Conservation (phyloP, 37 sponge, comb jelly and placozoan genomes). For the Halisarca cf. caerulea region DNA sequence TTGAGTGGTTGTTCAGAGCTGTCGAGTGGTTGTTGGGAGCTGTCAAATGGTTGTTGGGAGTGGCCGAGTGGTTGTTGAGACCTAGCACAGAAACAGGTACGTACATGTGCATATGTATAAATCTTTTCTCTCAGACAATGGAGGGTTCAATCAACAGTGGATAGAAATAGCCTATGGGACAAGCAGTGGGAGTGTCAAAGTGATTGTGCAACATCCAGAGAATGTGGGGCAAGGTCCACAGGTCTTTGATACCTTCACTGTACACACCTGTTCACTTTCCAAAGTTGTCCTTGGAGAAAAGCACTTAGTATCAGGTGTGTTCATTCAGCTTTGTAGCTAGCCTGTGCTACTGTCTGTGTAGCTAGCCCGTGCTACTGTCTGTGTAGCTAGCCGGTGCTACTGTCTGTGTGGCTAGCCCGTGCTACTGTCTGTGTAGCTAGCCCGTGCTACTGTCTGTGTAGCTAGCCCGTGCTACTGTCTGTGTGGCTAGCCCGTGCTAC, state of each 20-base stretch:
- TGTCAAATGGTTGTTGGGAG: too few relatives aligned
- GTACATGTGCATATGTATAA: too few relatives aligned
- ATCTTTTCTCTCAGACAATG: background rate
- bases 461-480: too few relatives aligned
- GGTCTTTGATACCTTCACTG: conserved; percentile 89
- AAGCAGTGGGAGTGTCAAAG: conserved; percentile 73
- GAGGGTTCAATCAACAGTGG: conserved; percentile 73
- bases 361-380: too few relatives aligned
- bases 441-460: too few relatives aligned
- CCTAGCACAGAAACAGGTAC: too few relatives aligned
- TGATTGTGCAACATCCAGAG: conserved; percentile 96
- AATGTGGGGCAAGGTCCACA: conserved; percentile 96
- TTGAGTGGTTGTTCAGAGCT: background rate
- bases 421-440: too few relatives aligned
- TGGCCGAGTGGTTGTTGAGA: too few relatives aligned
- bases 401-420: too few relatives aligned
- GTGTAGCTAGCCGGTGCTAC: too few relatives aligned
- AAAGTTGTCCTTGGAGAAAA: conserved; percentile 95
- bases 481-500: too few relatives aligned
- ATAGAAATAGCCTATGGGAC: conserved; percentile 99
- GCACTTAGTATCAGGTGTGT: conserved; percentile 91
- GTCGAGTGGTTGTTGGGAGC: background rate
- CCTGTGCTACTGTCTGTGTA: too few relatives aligned
- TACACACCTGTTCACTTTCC: conserved; percentile 80
- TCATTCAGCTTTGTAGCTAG: background rate